Base-by-base conservation (phyloP, 2,797 vertebrate genomes). In the Phrynocephalus forsythii region DNA sequence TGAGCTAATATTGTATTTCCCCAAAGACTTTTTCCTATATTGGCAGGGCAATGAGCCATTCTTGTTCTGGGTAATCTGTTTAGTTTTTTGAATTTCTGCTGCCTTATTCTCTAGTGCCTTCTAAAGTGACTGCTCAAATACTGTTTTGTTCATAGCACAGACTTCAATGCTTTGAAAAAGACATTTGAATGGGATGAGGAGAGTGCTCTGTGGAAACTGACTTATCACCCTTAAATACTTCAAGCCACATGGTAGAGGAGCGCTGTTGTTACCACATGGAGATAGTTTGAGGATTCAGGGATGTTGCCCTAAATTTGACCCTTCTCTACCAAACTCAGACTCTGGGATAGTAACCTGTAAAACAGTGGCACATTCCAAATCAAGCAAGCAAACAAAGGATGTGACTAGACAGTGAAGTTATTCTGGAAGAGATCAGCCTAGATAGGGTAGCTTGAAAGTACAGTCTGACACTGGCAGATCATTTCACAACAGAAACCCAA, bases 11-110 rank as follows among this genome's bases (percentile, higher is more conserved):
- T 87, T 87, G 89, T 90, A 77, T 79, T 15, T 90, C 83, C 50
- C 87, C 38, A 10, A 83, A 84, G 88, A 44, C 16, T 0, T 0
- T 82, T 89, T 18, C 77, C 0, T 89, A 87, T 91, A 91, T 90
- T 75, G 63, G 6, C 8, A 83, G 88, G 90, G 88, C 85, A 92
- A 90, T 81, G 82, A 91, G 66, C 87, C 79, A 20, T 91, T 83
- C 50, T 86, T 76, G 79, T 78, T 93, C 86, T 87, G 79, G 22
- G 30, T 88, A 93, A 86, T 89, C 82, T 87, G 28, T 87, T 92
- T 85, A 52, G 48, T 68, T 89, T 84, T 82, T 44, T 63, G 1
- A 0, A 79, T 86, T 82, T 83, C 33, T 77, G 9, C 72, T 67
- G 0, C 56, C 52, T 79, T 86, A 82, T 30, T 82, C 52, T 75